Conservation (phyloP, 2,797 vertebrate genomes). For the Sebastes trivittatus region DNA sequence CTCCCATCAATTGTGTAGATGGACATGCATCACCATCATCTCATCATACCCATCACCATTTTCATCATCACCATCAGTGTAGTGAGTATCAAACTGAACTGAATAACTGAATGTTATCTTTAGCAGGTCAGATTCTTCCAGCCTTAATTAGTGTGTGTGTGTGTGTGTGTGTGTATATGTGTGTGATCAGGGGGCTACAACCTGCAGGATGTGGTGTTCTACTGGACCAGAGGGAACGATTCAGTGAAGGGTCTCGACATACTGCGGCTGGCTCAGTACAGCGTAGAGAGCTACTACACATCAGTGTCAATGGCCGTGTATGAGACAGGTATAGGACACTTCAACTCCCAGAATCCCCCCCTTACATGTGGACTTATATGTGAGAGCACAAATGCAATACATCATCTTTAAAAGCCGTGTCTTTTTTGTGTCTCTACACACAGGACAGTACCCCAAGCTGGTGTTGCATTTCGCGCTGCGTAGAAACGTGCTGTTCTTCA, state of each 20-base stretch:
- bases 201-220: slow-evolving; percentile 91
- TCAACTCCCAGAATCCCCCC: neutral
- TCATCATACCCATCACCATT: slow-evolving; percentile 16
- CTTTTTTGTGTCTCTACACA: neutral
- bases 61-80: slow-evolving; percentile 7
- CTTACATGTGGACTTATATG: neutral
- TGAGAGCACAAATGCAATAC: neutral
- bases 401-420: neutral
- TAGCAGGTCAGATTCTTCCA: neutral
- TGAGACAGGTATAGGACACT: slow-evolving; percentile 86
- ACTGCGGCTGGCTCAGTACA: slow-evolving; percentile 90
- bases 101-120: neutral
- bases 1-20: slow-evolving; percentile 12
- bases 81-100: slow-evolving; percentile 46
- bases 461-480: slow-evolving; percentile 91
- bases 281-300: slow-evolving; percentile 91
- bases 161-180: slow-evolving; percentile 40
- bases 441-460: slow-evolving; percentile 90
- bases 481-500: slow-evolving; percentile 92
- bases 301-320: slow-evolving; percentile 90
- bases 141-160: neutral
- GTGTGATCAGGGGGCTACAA: slow-evolving; percentile 90
- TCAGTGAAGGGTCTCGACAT: slow-evolving; percentile 90
- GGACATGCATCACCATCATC: slow-evolving; percentile 24
- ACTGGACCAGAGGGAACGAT: slow-evolving; percentile 93